phyloP scores from a whole-genome alignment of 2,797 vertebrate species.

The Crocidura indochinensis region DNA sequence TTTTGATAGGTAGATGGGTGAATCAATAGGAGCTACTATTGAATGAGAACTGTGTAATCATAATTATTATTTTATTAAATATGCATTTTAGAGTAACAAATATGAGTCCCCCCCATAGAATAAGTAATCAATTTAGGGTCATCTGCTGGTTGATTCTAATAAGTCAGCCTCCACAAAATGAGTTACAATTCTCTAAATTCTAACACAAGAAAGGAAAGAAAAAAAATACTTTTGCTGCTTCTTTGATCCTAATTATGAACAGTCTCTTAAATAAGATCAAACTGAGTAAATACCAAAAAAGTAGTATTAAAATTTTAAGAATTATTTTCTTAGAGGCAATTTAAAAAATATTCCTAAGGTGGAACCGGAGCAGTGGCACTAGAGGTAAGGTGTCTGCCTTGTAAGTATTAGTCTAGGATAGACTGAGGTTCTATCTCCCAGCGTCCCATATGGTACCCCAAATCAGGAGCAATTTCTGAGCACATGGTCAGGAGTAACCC shows the following conservation, averaged over 20 bases:
- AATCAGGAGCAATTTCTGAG: no score
- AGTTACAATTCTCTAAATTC: background rate
- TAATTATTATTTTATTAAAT: background rate
- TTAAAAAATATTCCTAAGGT: background rate
- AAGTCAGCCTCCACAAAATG: background rate
- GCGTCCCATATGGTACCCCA: no score
- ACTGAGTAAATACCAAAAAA: background rate
- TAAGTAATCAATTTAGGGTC: background rate
- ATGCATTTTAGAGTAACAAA: conserved; percentile 42
- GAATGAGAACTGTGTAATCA: background rate
- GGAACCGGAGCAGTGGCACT: background rate
- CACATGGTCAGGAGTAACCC: no score
- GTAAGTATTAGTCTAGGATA: no score
- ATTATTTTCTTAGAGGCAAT: conserved; percentile 18
- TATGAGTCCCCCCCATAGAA: background rate
- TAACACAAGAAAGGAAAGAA: conserved; percentile 8
- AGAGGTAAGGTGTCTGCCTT: no score
- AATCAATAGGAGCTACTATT: background rate
- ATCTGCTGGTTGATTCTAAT: background rate
- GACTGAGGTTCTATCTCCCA: no score
- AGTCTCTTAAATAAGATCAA: conserved; percentile 53
- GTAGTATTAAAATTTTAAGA: background rate
- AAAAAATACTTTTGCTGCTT: background rate
- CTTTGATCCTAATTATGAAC: conserved; percentile 9
- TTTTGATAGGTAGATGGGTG: background rate